Percentiles rank a stretch among this genome's conserved stretches.
Conservation (phyloP, 1,140 invertebrate species). For the Temnothorax nylanderi region DNA sequence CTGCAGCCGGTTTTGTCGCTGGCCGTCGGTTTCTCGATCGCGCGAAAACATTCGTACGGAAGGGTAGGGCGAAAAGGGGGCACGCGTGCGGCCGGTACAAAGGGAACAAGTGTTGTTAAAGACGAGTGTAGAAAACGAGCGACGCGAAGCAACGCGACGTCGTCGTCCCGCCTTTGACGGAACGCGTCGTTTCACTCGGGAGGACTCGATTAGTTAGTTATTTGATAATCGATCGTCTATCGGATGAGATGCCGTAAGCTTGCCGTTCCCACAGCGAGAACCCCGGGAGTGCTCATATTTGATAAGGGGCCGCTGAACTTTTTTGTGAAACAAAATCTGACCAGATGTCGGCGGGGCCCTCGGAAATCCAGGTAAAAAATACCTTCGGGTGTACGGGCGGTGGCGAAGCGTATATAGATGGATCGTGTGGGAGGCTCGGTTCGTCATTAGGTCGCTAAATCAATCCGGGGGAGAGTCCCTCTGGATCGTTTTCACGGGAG, state of each 20-base stretch:
- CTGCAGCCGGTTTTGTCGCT: conserved; percentile 62
- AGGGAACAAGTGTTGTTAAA: conserved; percentile 44
- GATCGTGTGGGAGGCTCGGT: conserved; percentile 76
- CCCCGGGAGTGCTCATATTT: conserved; percentile 72
- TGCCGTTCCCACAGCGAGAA: conserved; percentile 71
- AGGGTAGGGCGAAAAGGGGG: not conserved
- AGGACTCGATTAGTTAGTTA: conserved; percentile 15
- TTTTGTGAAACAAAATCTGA: conserved; percentile 84
- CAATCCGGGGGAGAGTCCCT: conserved; percentile 71
- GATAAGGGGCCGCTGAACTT: conserved; percentile 79
- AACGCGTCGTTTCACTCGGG: not conserved
- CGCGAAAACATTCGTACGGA: conserved; percentile 39
- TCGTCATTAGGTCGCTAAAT: conserved; percentile 82
- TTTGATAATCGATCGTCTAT: conserved; percentile 7
- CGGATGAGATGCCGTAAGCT: conserved; percentile 19
- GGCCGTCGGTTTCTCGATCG: conserved; percentile 44
- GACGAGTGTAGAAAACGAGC: not conserved
- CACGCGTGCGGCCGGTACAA: conserved; percentile 61
- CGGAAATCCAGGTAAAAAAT: conserved; percentile 77
- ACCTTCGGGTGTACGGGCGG: conserved; percentile 64
- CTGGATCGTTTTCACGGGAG: conserved; percentile 66
- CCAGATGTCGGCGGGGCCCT: conserved; percentile 80
- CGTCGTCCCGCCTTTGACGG: not conserved
- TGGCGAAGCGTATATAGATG: conserved; percentile 29
- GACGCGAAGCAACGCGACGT: not conserved